Base-by-base conservation (phyloP, 2,888 invertebrate genomes). In the Hirtodrosophila cameraria region DNA sequence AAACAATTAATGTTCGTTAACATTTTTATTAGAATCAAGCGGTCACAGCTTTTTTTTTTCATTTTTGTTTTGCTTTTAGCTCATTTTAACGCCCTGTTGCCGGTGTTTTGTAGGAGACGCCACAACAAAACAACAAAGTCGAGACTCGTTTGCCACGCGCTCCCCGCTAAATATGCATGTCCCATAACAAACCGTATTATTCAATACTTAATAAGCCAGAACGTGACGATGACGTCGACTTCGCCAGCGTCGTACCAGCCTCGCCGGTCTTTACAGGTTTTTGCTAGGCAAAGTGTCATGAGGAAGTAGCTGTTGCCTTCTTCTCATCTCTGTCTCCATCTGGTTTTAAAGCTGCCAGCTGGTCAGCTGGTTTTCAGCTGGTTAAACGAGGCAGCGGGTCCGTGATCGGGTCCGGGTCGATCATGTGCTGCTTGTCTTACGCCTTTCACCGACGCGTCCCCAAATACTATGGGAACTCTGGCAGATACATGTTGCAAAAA, bases 11-110 rank as follows among this genome's bases (percentile, higher is more conserved):
- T 45, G 31, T 52, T 69, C 59, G 52, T 62, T 83, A 42, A 50
- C 30, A 45, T 53, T n/a, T 65, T 76, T 57, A 65, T 80, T 80
- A 39, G 60, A 73, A 27, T 41, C 6, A 73, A 80, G 60, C 61
- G 64, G 74, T 69, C 62, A 35, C 35, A 65, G 48, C 81, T 61
- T 67, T 64, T 62, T 64, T 77, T 53, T 36, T 33, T 67, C 64
- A 65, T 64, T 77, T 53, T 36, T 33, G 42, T 48, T 54, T 43
- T 64, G 63, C 63, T 33, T n/a, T 65, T n/a, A 12, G 11, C 16
- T 4, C 4, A 18, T 18, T 53, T 53, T 15, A 6, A 15, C 35
- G 33, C 23, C 28, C 25, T 11, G 13, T 31, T 9, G 15, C 42
- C 13, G 18, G 5, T 5, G 18, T 20, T 20, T 5, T 8, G 20